Conservation (phyloP, 2,113 vertebrate species). For the Poeciliopsis prolifica region DNA sequence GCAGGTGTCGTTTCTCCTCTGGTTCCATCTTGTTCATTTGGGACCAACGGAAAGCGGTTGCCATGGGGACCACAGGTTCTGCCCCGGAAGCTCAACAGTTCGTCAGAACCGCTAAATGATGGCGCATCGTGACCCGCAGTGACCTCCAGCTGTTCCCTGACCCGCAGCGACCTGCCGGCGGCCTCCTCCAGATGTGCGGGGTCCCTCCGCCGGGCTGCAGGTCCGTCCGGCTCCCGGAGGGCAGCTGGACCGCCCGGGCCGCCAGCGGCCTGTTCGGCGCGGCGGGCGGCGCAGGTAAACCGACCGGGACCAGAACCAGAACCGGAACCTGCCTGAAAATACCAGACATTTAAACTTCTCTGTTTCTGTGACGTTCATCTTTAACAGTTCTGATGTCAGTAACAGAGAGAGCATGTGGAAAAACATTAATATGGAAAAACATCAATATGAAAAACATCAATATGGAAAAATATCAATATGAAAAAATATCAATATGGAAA, state of each 20-base stretch:
- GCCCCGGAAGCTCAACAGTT: background rate
- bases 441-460: too few relatives aligned
- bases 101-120: background rate
- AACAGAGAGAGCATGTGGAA: too few relatives aligned
- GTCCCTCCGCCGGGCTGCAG: conserved; percentile 71
- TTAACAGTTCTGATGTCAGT: too few relatives aligned
- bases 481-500: too few relatives aligned
- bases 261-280: conserved; percentile 75
- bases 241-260: conserved; percentile 64
- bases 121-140: background rate
- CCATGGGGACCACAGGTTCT: conserved; percentile 1
- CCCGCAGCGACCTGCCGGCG: background rate
- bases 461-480: too few relatives aligned
- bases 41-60: background rate
- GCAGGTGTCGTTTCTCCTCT: background rate
- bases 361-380: too few relatives aligned
- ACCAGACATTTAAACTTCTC: background rate
- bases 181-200: background rate
- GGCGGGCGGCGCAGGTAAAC: conserved; percentile 78
- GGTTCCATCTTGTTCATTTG: background rate
- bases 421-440: too few relatives aligned
- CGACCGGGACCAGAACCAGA: background rate
- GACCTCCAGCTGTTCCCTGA: conserved; percentile 4
- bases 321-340: background rate
- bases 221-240: conserved; percentile 54